phyloP scores from a whole-genome alignment of 1,140 invertebrate species.

The Teleogryllus occipitalis region DNA sequence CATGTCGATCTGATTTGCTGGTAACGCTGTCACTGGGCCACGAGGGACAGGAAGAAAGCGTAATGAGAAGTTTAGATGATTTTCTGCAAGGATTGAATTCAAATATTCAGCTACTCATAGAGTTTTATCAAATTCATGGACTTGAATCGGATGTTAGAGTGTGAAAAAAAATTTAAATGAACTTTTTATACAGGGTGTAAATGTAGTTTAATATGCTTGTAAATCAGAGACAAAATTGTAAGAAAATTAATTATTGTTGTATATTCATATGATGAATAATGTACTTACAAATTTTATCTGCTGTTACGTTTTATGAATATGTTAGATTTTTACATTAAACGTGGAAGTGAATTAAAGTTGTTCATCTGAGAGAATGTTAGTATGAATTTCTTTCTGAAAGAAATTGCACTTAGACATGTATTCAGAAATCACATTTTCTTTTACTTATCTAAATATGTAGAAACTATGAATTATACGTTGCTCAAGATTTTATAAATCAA shows the following conservation, averaged over 20 bases:
- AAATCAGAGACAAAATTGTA: too few species aligned
- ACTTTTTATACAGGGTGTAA: background rate
- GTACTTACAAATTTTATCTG: background rate
- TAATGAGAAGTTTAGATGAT: slow-evolving; percentile 30
- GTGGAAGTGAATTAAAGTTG: too few species aligned
- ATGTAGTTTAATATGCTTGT: background rate
- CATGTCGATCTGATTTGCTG: slow-evolving; percentile 35
- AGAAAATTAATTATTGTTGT: background rate
- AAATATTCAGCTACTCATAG: slow-evolving; percentile 30
- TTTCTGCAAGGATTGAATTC: slow-evolving; percentile 30
- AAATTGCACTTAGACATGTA: too few species aligned
- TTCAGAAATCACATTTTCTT: too few species aligned
- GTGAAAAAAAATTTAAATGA: slow-evolving; percentile 9
- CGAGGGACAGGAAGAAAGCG: slow-evolving; percentile 29
- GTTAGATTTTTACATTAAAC: too few species aligned
- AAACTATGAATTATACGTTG: too few species aligned
- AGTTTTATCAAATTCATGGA: slow-evolving; percentile 32
- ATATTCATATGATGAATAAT: background rate
- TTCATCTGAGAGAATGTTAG: too few species aligned
- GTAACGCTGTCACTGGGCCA: slow-evolving; percentile 30
- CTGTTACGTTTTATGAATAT: background rate
- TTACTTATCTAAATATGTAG: too few species aligned
- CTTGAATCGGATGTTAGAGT: slow-evolving; percentile 26
- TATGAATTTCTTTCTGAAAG: too few species aligned
- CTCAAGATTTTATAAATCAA: too few species aligned